Evolutionary conservation across 2,113 vertebrate genomes (phyloP), one percentile per base, ranked within the genome.

Genomic region (Morone saxatilis): DNA sequence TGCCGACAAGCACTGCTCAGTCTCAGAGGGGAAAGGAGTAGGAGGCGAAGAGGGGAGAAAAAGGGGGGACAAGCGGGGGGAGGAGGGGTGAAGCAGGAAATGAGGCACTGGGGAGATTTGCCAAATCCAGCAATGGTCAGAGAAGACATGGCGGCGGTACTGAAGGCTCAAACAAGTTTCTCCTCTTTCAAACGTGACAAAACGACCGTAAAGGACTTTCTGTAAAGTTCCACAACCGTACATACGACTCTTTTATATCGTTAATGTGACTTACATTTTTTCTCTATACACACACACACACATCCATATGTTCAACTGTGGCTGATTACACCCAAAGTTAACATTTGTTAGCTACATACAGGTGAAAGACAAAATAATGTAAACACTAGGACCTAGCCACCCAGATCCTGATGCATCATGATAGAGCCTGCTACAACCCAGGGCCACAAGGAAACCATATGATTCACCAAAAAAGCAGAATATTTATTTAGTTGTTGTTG

Each of bases 31-130:
- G 61, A 86, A 83, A 85, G 69, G 76, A 85, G 75, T 63, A 17
- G 81, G 83, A 85, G 85, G 80, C 47, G 71, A 76, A 82, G 85
- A 84, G 76, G 87, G 84, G 92, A 48, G 11, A 20, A 92, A 84
- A 83, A 56, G 43, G n/a, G 63, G 56, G 68, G 16, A 45, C 17
- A 7, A 70, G 40, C 31, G 31, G 57, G 62, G 80, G 59, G 41
- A 54, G 56, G 56, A 68, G 78, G 83, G 74, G 40, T 59, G 83
- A 87, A 84, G 82, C 89, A 90, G 88, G 93, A 94, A 95, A 88
- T 57, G 62, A 95, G 89, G 89, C 93, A 94, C 78, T 65, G 71
- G 54, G 80, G 78, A 84, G 68, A 89, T 88, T 78, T 75, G 93
- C 85, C 86, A 91, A 93, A 88, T 88, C 80, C 76, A 94, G 61